phyloP scores from a whole-genome alignment of 1,140 invertebrate genomes.

The Lepidotrigona ventralis region DNA sequence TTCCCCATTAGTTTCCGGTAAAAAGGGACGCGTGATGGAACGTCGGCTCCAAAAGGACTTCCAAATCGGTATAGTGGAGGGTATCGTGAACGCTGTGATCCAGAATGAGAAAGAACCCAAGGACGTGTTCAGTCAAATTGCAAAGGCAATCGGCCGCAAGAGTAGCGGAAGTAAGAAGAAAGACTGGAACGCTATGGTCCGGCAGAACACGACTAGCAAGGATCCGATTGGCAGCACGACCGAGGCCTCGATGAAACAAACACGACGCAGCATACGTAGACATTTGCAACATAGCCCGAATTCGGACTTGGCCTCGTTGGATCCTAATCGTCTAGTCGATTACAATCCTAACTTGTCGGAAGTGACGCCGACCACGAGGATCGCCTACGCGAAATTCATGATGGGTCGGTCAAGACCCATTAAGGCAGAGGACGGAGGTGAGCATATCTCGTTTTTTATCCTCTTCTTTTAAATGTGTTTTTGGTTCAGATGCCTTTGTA shows the following conservation, averaged over 20 bases:
- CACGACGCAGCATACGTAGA: slow-evolving; percentile 85
- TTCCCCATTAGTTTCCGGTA: slow-evolving; percentile 84
- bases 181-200: slow-evolving; percentile 92
- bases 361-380: slow-evolving; percentile 86
- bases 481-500: not conserved
- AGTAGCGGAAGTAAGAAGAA: slow-evolving; percentile 83
- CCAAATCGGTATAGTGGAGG: slow-evolving; percentile 93
- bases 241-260: slow-evolving; percentile 83
- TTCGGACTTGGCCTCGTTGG: slow-evolving; percentile 81
- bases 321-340: slow-evolving; percentile 86
- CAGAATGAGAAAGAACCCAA: slow-evolving; percentile 84
- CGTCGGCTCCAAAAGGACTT: slow-evolving; percentile 92
- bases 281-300: slow-evolving; percentile 84
- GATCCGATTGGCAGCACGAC: slow-evolving; percentile 90
- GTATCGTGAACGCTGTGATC: slow-evolving; percentile 87
- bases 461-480: not conserved
- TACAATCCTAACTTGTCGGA: slow-evolving; percentile 90
- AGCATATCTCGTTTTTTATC: not conserved
- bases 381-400: slow-evolving; percentile 93
- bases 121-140: slow-evolving; percentile 90
- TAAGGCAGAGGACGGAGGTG: not conserved
- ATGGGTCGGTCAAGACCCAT: slow-evolving; percentile 79
- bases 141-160: slow-evolving; percentile 86
- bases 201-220: slow-evolving; percentile 83
- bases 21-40: slow-evolving; percentile 92